Conservation (phyloP, 2,797 vertebrate genomes). For the Ispidina picta region DNA sequence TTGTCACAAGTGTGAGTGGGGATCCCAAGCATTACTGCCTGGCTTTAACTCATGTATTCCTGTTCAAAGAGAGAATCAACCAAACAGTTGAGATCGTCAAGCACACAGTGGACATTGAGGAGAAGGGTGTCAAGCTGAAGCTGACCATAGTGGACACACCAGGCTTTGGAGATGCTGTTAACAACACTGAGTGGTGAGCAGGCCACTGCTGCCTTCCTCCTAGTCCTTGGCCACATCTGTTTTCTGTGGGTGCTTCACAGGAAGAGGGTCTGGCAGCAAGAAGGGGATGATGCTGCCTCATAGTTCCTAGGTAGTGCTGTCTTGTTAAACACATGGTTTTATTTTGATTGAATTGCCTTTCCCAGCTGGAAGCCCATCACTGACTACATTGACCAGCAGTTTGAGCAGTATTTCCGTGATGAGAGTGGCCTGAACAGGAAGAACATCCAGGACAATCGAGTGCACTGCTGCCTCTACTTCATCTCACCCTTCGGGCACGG, state of each 20-base stretch:
- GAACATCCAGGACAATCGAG: slow-evolving; percentile 98
- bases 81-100: slow-evolving; percentile 98
- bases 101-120: slow-evolving; percentile 97
- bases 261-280: neutral
- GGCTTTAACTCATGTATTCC: neutral
- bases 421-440: slow-evolving; percentile 97
- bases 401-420: slow-evolving; percentile 97
- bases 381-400: slow-evolving; percentile 98
- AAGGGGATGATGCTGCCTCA: neutral
- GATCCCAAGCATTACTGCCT: neutral
- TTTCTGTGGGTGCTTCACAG: neutral
- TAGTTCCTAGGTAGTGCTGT: neutral
- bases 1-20: neutral
- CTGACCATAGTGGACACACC: slow-evolving; percentile 98
- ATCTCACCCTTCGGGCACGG: slow-evolving; percentile 97
- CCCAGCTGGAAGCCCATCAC: slow-evolving; percentile 96
- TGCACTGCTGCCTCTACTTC: slow-evolving; percentile 98
- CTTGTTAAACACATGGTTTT: neutral
- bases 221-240: neutral
- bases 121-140: slow-evolving; percentile 98
- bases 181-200: slow-evolving; percentile 95
- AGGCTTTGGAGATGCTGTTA: slow-evolving; percentile 96
- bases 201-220: neutral
- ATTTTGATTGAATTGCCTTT: neutral
- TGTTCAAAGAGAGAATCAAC: slow-evolving; percentile 88